Conservation (phyloP, 2,797 vertebrate genomes). For the Telmatherina bonti region DNA sequence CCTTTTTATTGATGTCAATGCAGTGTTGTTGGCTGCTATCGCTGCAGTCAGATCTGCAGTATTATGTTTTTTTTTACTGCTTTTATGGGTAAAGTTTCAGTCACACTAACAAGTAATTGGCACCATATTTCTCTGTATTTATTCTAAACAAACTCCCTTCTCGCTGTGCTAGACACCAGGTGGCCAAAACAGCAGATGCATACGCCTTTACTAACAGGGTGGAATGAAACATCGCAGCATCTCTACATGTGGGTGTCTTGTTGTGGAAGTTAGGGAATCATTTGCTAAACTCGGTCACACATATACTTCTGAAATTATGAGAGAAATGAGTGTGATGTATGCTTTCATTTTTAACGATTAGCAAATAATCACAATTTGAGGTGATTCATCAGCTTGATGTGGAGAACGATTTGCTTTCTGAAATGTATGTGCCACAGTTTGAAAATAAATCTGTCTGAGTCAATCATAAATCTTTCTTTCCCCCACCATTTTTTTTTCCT, state of each 20-base stretch:
- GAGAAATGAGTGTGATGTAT: constrained; percentile 11
- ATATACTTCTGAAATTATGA: constrained; percentile 11
- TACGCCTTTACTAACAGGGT: constrained; percentile 38
- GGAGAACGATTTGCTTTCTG: constrained; percentile 35
- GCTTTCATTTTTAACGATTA: constrained; percentile 24
- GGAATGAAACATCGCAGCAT: constrained; percentile 22
- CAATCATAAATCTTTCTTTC: constrained; percentile 32
- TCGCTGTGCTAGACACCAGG: constrained; percentile 50
- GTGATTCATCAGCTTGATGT: constrained; percentile 33
- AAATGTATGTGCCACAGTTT: constrained; percentile 45
- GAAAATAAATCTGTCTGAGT: constrained; percentile 28
- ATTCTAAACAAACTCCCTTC: constrained; percentile 42
- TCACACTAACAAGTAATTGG: constrained; percentile 49
- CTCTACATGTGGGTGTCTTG: constrained; percentile 26
- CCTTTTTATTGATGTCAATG: constrained; percentile 29
- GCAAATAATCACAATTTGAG: not conserved
- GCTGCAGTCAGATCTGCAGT: constrained; percentile 6
- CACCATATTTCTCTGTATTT: constrained; percentile 30
- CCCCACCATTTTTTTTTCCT: constrained; percentile 2
- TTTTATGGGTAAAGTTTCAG: constrained; percentile 31
- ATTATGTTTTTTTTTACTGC: constrained; percentile 2
- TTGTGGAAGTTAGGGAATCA: constrained; percentile 14
- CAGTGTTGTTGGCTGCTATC: constrained; percentile 23
- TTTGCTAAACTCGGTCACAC: constrained; percentile 19
- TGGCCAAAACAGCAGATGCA: constrained; percentile 38